These are phyloP conservation scores for Napeogenes sylphis DNA, from an alignment of 2,888 invertebrate genomes.

Conservation along the genomic window DNA sequence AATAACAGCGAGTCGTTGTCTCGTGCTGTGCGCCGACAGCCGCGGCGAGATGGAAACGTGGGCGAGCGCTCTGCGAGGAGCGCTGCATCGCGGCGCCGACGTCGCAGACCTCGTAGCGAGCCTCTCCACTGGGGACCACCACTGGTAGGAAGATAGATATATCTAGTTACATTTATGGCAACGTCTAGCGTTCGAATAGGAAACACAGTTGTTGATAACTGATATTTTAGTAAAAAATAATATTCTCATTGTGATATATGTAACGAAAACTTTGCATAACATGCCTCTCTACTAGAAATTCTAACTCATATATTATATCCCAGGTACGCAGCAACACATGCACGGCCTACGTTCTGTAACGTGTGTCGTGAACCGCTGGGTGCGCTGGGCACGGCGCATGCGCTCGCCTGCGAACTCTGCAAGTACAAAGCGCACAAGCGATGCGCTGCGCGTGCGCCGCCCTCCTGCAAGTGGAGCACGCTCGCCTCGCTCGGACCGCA, in stretches of 20 bases:
- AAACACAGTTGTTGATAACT: no score
- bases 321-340: constrained; percentile 93
- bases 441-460: constrained; percentile 94
- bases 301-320: not conserved
- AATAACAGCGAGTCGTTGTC: constrained; percentile 86
- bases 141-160: constrained; percentile 49
- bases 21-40: constrained; percentile 88
- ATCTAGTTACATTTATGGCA: no score
- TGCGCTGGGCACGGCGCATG: constrained; percentile 94
- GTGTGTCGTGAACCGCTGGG: constrained; percentile 95
- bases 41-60: constrained; percentile 95
- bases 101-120: constrained; percentile 79
- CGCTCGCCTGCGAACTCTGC: constrained; percentile 97
- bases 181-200: not conserved
- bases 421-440: constrained; percentile 98
- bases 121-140: constrained; percentile 71
- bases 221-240: no score
- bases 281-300: not conserved
- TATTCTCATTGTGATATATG: no score
- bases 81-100: constrained; percentile 73
- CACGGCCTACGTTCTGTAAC: constrained; percentile 97
- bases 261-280: no score
- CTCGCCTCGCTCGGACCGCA: constrained; percentile 96
- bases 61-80: constrained; percentile 89
- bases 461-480: constrained; percentile 98